These are phyloP conservation scores for Todus mexicanus DNA, from an alignment of 2,797 vertebrate genomes.

Conservation along the genomic window DNA sequence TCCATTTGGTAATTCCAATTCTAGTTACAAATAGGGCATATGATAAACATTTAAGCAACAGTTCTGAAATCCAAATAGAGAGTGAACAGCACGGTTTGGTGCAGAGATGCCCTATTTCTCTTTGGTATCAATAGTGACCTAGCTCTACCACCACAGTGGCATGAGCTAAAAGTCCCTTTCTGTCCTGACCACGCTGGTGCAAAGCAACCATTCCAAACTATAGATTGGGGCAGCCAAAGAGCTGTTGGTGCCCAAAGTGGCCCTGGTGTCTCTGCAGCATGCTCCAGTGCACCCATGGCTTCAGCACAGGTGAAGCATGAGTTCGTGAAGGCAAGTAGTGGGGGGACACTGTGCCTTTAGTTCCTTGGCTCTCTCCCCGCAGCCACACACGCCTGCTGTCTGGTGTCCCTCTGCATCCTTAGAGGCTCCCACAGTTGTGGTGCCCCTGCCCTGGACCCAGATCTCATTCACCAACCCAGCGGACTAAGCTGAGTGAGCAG, in stretches of 20 bases:
- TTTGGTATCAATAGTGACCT: neutral
- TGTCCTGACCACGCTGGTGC: neutral
- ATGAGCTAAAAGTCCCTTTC: neutral
- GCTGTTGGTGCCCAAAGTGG: neutral
- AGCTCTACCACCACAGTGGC: neutral
- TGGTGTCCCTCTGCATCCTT: neutral
- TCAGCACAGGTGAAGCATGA: neutral
- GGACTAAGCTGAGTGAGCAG: neutral
- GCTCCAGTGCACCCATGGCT: neutral
- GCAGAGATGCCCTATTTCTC: neutral
- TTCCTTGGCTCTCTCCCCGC: neutral
- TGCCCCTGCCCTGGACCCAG: neutral
- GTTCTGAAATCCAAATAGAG: neutral
- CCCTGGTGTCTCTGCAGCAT: neutral
- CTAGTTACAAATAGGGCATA: neutral
- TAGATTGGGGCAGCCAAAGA: neutral
- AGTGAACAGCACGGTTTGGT: neutral
- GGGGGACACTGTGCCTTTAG: neutral
- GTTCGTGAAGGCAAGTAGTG: neutral
- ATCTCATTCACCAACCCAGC: neutral
- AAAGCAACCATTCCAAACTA: neutral
- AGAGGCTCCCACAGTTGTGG: neutral
- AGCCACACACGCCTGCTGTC: neutral
- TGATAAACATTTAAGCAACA: neutral
- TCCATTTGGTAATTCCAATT: neutral